Evolutionary conservation across 1,140 invertebrate genomes (phyloP), one percentile per base, ranked within the genome.

Genomic region (Ephestia elutella): DNA sequence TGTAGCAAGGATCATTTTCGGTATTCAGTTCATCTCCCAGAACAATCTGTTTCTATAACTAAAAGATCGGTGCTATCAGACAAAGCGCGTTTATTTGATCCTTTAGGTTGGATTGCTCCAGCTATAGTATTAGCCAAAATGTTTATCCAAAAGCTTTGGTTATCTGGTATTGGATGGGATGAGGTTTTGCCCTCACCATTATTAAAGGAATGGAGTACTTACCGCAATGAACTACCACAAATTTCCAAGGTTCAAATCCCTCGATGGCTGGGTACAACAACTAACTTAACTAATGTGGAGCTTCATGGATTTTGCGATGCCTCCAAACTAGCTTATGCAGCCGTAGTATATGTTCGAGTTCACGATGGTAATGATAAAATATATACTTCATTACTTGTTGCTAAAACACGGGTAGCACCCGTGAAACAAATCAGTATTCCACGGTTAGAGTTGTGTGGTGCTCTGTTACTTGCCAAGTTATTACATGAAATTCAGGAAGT

Each of bases 71-170:
- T 61, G 4, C n/a, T 51, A 9, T 56, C 54, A 0, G 60, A 61
- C 19, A 61, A 56, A 3, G 19, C 60, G 1, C 20, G 50, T 11
- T 15, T 61, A 11, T 60, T 38, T 18, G 58, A 60, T 28, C 59
- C 59, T 28, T 50, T 82, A n/a, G 76, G 78, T 20, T 63, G 75
- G 28, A 20, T 79, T 0, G 25, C 25, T 28, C 25, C 25, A 5
- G 3, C 3, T 8, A 8, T 28, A 28, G 25, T 28, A 3, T 3
- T 56, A 15, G 63, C 68, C n/a, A 84, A 86, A 63, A 73, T 82
- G 2, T 62, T 83, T 10, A 66, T 82, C 44, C 79, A 84, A 62
- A 65, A 65, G 49, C 11, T 82, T 2, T 75, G 78, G 77, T 19
- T 65, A 19, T 17, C 20, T 30, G 59, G 65, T 8, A 28, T 71